phyloP scores from a whole-genome alignment of 1,140 invertebrate genomes.

The Phenacoccus solenopsis region DNA sequence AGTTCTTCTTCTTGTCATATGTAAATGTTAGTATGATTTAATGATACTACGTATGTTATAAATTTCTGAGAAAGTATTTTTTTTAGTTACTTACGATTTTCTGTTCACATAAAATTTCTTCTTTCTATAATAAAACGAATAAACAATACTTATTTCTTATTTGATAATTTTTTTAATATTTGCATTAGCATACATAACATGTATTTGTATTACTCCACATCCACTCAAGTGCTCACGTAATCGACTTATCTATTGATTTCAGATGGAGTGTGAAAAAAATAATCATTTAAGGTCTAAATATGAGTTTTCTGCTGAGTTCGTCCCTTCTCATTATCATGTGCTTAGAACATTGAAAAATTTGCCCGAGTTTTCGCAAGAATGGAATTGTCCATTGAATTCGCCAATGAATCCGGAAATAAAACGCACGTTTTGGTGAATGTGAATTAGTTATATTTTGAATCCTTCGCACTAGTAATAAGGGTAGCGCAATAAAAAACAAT shows the following conservation, averaged over 20 bases:
- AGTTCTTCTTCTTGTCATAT: conserved; percentile 80
- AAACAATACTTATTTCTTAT: background rate
- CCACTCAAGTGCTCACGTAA: too few relatives aligned
- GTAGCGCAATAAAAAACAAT: too few relatives aligned
- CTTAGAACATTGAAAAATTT: conserved; percentile 73
- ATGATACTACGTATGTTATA: too few relatives aligned
- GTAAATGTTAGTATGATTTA: conserved; percentile 50
- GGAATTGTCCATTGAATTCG: conserved; percentile 48
- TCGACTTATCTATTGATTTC: too few relatives aligned
- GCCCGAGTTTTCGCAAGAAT: conserved; percentile 59
- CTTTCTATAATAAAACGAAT: too few relatives aligned
- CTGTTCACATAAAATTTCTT: too few relatives aligned
- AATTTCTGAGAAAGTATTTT: too few relatives aligned
- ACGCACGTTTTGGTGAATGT: conserved; percentile 68
- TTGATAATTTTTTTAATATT: background rate
- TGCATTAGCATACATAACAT: background rate
- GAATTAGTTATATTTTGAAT: too few relatives aligned
- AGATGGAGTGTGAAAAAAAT: background rate
- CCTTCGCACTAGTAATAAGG: too few relatives aligned
- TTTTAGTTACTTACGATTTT: too few relatives aligned
- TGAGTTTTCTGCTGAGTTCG: background rate
- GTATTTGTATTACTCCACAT: too few relatives aligned
- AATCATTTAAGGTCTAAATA: background rate
- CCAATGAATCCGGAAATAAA: conserved; percentile 70
- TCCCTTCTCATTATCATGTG: conserved; percentile 36